Percentiles rank a stretch among this genome's conserved stretches.
Evolutionary conservation across 1,140 invertebrate genomes (phyloP).

Genomic region (Penaeus vannamei): DNA sequence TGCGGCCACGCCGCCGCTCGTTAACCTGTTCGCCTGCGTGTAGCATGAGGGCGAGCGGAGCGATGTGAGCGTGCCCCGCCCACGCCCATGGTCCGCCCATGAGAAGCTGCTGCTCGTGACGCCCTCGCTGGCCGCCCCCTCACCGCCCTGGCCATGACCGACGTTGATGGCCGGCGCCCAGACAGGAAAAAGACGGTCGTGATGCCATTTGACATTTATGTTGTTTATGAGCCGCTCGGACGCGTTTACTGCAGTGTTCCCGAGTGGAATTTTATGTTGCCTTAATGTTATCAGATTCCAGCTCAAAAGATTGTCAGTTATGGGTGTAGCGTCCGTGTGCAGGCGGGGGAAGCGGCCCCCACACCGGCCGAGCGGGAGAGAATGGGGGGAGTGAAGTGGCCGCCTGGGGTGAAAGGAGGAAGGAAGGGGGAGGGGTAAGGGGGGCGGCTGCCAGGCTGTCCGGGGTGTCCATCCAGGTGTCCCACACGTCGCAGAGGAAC

Average conservation of each 20-base stretch:
- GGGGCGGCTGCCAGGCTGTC: slow-evolving; percentile 8
- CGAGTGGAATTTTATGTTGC: slow-evolving; percentile 62
- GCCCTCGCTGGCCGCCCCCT: slow-evolving; percentile 2
- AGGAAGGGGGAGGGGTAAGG: neutral
- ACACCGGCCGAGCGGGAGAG: neutral
- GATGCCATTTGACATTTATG: slow-evolving; percentile 60
- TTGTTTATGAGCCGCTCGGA: slow-evolving; percentile 59
- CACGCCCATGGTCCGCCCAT: too few species aligned
- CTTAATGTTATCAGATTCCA: slow-evolving; percentile 65
- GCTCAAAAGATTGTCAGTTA: slow-evolving; percentile 65
- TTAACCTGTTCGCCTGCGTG: too few species aligned
- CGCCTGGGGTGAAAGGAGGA: neutral
- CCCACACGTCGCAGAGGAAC: slow-evolving; percentile 52
- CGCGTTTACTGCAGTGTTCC: slow-evolving; percentile 64
- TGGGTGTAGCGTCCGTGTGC: slow-evolving; percentile 23
- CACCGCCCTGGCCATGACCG: slow-evolving; percentile 47
- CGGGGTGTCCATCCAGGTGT: slow-evolving; percentile 51
- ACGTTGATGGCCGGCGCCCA: slow-evolving; percentile 51
- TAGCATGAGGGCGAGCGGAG: too few species aligned
- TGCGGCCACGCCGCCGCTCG: too few species aligned
- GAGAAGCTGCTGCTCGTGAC: slow-evolving; percentile 7
- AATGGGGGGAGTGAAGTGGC: neutral
- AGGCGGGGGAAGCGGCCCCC: slow-evolving; percentile 1
- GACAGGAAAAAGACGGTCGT: slow-evolving; percentile 62
- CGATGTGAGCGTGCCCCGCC: too few species aligned